Evolutionary conservation across 2,797 vertebrate species (phyloP), one percentile per base, ranked within the genome.

Genomic region (Sebastes wilsoni): DNA sequence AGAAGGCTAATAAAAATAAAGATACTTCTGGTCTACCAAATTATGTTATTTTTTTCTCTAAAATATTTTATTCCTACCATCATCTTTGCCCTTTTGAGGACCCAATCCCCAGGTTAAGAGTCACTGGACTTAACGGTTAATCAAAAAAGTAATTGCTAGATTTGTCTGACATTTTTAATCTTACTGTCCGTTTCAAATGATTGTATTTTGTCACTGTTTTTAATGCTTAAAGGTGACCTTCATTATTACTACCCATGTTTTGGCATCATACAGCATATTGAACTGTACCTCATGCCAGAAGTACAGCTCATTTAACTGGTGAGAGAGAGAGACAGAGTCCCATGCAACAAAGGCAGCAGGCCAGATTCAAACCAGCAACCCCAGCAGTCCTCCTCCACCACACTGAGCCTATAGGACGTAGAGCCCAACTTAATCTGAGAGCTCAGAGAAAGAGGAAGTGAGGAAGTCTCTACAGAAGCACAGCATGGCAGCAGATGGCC

Each of bases 401-500:
- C 49, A 77, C 66, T 54, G 74, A 82, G 85, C 68, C 68, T 16
- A 34, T 18, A 77, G 72, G 42, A 87, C 25, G 23, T 69, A 61
- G 62, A 88, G 66, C 70, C 80, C 66, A 75, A 80, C 82, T 75
- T 86, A 86, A 89, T 88, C 86, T 83, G 59, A 78, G 74, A 18
- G 66, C 85, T 76, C 38, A 2, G 75, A 76, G 79, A 83, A 87
- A 84, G 72, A 72, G 88, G 85, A 84, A 92, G 80, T 65, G 82
- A 89, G 90, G 86, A 93, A 88, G 88, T 86, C 79, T 85, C 72
- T 77, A 62, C 56, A 69, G 88, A 80, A 94, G 90, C 93, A 81
- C 91, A 90, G 89, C 86, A 73, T 67, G 78, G 78, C 86, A 92
- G 94, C 96, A 96, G 96, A 97, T 96, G 96, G 96, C 87, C 90